Conservation (phyloP, 2,888 invertebrate genomes). For the Drosophila quinaria region DNA sequence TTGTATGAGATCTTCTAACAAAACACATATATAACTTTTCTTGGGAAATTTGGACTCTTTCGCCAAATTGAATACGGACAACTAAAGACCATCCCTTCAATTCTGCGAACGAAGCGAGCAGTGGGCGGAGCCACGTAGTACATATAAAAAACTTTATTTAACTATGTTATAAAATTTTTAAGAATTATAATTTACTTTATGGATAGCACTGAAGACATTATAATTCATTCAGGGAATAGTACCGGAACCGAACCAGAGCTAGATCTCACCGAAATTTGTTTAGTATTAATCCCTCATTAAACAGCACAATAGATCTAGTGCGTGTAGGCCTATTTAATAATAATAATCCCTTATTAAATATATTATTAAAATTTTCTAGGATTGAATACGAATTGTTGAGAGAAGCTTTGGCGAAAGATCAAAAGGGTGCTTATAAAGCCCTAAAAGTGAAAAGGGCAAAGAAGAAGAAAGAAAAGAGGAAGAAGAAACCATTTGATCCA, state of each 20-base stretch:
- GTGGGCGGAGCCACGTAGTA: no score
- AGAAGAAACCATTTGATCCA: slow-evolving; percentile 87
- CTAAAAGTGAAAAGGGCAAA: slow-evolving; percentile 66
- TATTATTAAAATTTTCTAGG: slow-evolving; percentile 48
- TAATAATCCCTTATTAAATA: neutral
- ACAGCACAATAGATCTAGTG: no score
- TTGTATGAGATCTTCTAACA: no score
- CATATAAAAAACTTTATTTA: no score
- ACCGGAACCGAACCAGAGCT: neutral
- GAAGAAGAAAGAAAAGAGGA: slow-evolving; percentile 78
- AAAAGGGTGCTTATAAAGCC: slow-evolving; percentile 76
- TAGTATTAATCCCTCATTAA: neutral
- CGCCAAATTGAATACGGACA: no score
- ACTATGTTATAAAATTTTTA: no score
- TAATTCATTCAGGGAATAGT: neutral
- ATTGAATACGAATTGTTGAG: slow-evolving; percentile 84
- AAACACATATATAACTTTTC: no score
- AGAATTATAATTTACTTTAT: neutral
- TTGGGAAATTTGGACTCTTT: no score
- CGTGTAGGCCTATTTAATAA: no score
- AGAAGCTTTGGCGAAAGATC: slow-evolving; percentile 85
- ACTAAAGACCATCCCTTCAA: no score
- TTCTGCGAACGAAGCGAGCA: no score
- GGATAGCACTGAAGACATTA: neutral
- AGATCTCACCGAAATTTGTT: neutral